Evolutionary conservation across 1,140 invertebrate species (phyloP), one percentile per base, ranked within the genome.

Genomic region (Lepidostoma basale): DNA sequence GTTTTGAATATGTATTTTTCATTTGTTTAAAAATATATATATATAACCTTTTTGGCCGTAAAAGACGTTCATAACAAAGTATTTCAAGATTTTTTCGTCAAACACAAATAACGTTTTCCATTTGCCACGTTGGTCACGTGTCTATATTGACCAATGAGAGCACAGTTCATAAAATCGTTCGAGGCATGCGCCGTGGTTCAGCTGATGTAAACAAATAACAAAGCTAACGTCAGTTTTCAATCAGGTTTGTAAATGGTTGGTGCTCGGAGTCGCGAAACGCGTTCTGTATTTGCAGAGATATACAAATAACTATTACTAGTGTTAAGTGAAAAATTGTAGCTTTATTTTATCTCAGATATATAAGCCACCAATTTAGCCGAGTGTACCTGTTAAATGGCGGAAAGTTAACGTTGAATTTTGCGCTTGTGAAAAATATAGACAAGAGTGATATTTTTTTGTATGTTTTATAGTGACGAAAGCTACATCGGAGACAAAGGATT

Each of bases 161-260:
- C 20, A 16, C 44, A 8, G n/a, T 3, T 33, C 18, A 36, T 36
- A 36, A 36, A 36, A 36, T 36, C 20, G 39, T 45, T 60, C n/a
- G 36, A 49, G 40, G 47, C 62, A 65, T 65, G 62, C 62, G 62
- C 62, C 28, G 3, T 56, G 25, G 14, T 30, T 25, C 62, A 54
- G 47, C 47, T 65, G 62, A 65, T 65, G 62, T 65, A 65, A 65
- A 65, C 45, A 54, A 54, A 54, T 54, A 65, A 65, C 45, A 54
- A 54, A 54, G 62, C 25, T 25, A 65, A 63, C 54, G 62, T 65
- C 49, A 65, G 62, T 54, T 54, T 65, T 33, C 49, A 54, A 54
- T 54, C 25, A n/a, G 49, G 20, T n/a, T n/a, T n/a, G n/a, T n/a
- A 3, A 49, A 22, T n/a, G 45, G 12, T 20, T 49, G 45, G 10